Percentiles rank a stretch among this genome's conserved stretches.
Conservation (phyloP, 2,797 vertebrate species). For the Ispidina picta region DNA sequence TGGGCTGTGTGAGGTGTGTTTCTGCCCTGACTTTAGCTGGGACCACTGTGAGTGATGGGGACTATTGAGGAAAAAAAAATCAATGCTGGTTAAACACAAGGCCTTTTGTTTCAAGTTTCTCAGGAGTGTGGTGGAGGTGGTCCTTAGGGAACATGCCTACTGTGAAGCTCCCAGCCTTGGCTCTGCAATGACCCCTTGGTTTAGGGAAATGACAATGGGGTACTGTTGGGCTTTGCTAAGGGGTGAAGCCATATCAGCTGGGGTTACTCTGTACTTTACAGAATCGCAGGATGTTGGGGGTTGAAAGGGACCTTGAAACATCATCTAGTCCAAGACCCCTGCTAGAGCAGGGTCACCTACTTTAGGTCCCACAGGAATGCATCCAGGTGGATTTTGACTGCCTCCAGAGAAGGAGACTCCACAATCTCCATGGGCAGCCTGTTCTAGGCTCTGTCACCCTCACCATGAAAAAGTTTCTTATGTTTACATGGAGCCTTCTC, state of each 20-base stretch:
- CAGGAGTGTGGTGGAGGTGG: not conserved
- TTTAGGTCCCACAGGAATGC: no score
- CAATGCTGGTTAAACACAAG: not conserved
- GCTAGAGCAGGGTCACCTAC: no score
- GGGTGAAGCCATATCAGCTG: not conserved
- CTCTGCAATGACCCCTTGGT: not conserved
- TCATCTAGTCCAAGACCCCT: no score
- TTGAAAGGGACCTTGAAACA: no score
- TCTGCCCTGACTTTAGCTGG: not conserved
- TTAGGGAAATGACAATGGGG: rapidly evolving
- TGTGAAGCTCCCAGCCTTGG: not conserved
- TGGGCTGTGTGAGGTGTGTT: rapidly evolving
- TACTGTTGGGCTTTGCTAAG: not conserved
- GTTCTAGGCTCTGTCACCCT: no score
- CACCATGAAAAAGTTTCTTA: no score
- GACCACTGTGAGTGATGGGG: rapidly evolving
- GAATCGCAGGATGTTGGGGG: no score
- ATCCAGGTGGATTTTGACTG: no score
- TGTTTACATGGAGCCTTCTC: no score
- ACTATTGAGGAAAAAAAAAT: not conserved
- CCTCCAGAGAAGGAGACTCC: no score
- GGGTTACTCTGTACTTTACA: not conserved
- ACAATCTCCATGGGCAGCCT: no score
- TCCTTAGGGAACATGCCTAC: not conserved
- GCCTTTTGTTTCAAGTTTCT: not conserved